phyloP scores from a whole-genome alignment of 2,113 vertebrate species.

The Microcebus jonahi region DNA sequence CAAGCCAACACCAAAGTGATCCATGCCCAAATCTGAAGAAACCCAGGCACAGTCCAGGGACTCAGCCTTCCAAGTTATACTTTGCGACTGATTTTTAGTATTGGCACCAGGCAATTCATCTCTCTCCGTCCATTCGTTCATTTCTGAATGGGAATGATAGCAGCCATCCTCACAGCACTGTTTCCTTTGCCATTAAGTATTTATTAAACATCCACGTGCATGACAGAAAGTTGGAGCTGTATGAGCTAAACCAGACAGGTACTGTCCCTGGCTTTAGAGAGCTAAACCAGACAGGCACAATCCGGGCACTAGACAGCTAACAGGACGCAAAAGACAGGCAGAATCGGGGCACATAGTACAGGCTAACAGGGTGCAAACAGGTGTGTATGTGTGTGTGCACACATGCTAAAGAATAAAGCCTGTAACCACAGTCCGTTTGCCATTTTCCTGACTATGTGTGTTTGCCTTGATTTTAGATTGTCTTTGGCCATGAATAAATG shows the following conservation, averaged over 20 bases:
- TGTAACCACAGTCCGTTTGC: too few relatives aligned
- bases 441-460: too few relatives aligned
- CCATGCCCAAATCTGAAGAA: background rate
- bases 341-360: too few relatives aligned
- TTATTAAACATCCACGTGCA: conserved; percentile 30
- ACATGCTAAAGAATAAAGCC: too few relatives aligned
- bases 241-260: background rate
- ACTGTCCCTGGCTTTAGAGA: background rate
- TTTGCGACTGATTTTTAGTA: background rate
- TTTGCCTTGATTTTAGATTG: too few relatives aligned
- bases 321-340: too few relatives aligned
- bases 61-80: background rate
- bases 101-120: background rate
- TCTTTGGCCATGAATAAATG: too few relatives aligned
- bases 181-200: conserved; percentile 61
- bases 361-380: too few relatives aligned
- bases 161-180: background rate
- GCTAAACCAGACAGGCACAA: too few relatives aligned
- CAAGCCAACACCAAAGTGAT: background rate
- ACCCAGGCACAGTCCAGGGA: background rate
- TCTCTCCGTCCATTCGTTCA: background rate
- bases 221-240: conserved; percentile 50
- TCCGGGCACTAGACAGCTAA: too few relatives aligned
- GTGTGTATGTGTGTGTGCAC: too few relatives aligned
- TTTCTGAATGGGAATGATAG: conserved; percentile 47